Percentiles rank a stretch among this genome's conserved stretches.
Evolutionary conservation across 2,888 invertebrate genomes (phyloP).

Genomic region (Gymnosoma rotundatum): DNA sequence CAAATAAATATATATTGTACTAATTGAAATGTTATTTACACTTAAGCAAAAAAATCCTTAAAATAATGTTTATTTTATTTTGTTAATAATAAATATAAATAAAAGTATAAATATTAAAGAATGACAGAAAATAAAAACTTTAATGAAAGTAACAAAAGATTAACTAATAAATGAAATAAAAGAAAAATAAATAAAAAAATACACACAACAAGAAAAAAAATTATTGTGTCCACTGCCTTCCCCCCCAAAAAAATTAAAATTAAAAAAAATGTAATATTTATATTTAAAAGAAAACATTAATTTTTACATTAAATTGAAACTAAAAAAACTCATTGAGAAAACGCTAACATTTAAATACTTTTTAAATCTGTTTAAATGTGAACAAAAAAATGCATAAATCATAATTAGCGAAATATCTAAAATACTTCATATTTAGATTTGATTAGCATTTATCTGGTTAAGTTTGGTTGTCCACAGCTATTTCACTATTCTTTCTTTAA

Average conservation of each 20-base stretch:
- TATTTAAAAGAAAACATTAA: slow-evolving; percentile 27
- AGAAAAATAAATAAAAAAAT: slow-evolving; percentile 8
- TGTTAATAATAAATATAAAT: slow-evolving; percentile 61
- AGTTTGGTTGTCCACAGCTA: too few relatives aligned
- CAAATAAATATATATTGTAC: slow-evolving; percentile 40
- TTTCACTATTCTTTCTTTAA: too few relatives aligned
- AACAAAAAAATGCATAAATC: background rate
- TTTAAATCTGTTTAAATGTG: background rate
- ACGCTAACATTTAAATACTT: background rate
- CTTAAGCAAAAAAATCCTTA: slow-evolving; percentile 58
- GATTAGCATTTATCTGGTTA: too few relatives aligned
- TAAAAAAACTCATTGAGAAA: too few relatives aligned
- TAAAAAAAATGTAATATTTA: slow-evolving; percentile 51
- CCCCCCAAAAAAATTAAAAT: slow-evolving; percentile 54
- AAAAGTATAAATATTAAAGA: slow-evolving; percentile 46
- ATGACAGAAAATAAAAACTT: slow-evolving; percentile 67
- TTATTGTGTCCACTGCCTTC: slow-evolving; percentile 69
- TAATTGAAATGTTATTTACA: slow-evolving; percentile 68
- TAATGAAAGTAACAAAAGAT: slow-evolving; percentile 39
- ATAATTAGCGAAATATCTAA: background rate
- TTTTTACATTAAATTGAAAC: background rate
- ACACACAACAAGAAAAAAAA: slow-evolving; percentile 58
- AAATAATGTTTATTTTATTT: slow-evolving; percentile 60
- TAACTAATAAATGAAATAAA: slow-evolving; percentile 40
- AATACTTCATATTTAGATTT: background rate